phyloP scores from a whole-genome alignment of 2,888 invertebrate genomes.

The Odontothrips loti region DNA sequence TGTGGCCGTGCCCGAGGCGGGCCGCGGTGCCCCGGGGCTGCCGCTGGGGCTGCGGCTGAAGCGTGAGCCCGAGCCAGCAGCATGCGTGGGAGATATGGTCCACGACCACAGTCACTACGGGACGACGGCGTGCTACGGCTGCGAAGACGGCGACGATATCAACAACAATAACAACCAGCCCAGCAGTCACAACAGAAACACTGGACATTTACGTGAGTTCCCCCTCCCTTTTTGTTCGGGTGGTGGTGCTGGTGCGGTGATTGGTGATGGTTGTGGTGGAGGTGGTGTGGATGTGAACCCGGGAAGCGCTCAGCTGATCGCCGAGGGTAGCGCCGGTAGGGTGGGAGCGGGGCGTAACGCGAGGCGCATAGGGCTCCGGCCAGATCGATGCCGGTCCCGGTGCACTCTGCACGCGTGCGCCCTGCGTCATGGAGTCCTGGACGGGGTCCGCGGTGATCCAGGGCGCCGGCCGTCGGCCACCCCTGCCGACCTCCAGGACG shows the following conservation, averaged over 20 bases:
- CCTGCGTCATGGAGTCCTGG: too few relatives aligned
- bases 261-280: not conserved
- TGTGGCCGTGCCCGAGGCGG: too few relatives aligned
- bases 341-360: too few relatives aligned
- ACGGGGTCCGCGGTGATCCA: too few relatives aligned
- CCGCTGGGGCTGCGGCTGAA: not conserved
- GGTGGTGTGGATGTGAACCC: not conserved
- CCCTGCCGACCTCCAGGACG: too few relatives aligned
- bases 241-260: not conserved
- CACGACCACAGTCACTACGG: not conserved
- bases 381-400: too few relatives aligned
- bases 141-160: not conserved
- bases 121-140: not conserved
- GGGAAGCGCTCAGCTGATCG: not conserved
- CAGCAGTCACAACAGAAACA: slow-evolving; percentile 19
- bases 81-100: slow-evolving; percentile 4
- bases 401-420: too few relatives aligned
- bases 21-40: too few relatives aligned
- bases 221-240: not conserved
- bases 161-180: slow-evolving; percentile 22
- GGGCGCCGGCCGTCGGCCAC: too few relatives aligned
- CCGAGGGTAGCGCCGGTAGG: too few relatives aligned
- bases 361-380: too few relatives aligned
- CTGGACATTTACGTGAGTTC: slow-evolving; percentile 1
- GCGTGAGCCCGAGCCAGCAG: not conserved